phyloP scores from a whole-genome alignment of 2,888 invertebrate species.

The Ophraella communa region DNA sequence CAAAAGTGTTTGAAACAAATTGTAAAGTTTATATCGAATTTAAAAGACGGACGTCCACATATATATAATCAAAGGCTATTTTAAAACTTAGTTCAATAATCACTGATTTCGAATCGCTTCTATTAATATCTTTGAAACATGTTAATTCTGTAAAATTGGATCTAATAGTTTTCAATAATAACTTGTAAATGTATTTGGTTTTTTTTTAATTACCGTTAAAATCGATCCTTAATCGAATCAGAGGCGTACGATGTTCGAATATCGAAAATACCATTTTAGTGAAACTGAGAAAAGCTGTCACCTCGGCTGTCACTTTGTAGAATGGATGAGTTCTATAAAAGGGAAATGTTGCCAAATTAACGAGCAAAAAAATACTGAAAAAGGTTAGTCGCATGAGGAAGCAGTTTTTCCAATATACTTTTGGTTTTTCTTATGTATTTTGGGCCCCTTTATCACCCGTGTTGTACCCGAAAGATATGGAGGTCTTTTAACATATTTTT shows the following conservation, averaged over 20 bases:
- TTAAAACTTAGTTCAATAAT: constrained; percentile 41
- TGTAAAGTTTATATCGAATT: constrained; percentile 32
- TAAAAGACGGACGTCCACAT: constrained; percentile 20
- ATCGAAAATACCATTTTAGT: too few relatives aligned
- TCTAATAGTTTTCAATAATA: neutral
- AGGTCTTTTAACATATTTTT: too few relatives aligned
- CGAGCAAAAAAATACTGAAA: too few relatives aligned
- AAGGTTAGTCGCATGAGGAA: too few relatives aligned
- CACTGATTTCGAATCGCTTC: constrained; percentile 33
- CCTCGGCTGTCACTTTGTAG: too few relatives aligned
- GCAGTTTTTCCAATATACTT: too few relatives aligned
- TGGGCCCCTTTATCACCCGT: too few relatives aligned
- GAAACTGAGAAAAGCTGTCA: too few relatives aligned
- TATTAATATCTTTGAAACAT: constrained; percentile 34
- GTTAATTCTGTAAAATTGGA: constrained; percentile 20
- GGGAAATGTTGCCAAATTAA: too few relatives aligned
- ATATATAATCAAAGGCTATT: constrained; percentile 36
- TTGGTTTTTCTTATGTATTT: too few relatives aligned
- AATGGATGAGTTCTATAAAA: too few relatives aligned
- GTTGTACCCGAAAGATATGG: too few relatives aligned
- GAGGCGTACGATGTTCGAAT: neutral
- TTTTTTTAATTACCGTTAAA: neutral
- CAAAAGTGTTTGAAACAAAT: constrained; percentile 4
- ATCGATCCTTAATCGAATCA: neutral
- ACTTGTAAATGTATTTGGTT: neutral